phyloP scores from a whole-genome alignment of 2,113 vertebrate species.

The Apteryx owenii region DNA sequence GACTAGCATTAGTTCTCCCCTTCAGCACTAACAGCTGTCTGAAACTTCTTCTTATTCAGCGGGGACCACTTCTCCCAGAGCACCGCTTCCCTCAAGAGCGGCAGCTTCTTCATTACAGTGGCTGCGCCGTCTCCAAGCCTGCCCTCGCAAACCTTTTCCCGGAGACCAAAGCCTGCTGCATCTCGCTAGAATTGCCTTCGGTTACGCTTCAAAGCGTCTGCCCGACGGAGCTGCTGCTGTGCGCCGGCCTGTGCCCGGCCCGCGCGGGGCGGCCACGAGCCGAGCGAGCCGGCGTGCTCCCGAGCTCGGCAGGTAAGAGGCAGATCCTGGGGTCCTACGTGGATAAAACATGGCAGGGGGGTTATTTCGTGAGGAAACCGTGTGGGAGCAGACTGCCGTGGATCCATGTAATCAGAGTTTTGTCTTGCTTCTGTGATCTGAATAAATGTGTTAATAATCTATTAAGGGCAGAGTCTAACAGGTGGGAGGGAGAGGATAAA shows the following conservation, averaged over 20 bases:
- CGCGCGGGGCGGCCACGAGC: too few relatives aligned
- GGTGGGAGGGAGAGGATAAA: constrained; percentile 12
- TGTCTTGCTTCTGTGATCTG: constrained; percentile 72
- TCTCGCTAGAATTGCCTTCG: not conserved
- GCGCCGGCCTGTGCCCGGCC: not conserved
- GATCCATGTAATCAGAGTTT: constrained; percentile 79
- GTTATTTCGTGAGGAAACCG: constrained; percentile 60
- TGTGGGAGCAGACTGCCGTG: constrained; percentile 62
- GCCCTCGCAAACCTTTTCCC: not conserved
- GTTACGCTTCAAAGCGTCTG: not conserved
- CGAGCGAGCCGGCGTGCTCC: too few relatives aligned
- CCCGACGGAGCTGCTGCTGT: fast-evolving
- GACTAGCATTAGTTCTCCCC: not conserved
- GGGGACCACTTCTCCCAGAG: not conserved
- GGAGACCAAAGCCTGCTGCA: not conserved
- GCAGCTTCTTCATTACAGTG: not conserved
- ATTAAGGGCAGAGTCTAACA: not conserved
- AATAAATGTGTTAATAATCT: constrained; percentile 74
- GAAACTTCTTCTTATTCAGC: not conserved
- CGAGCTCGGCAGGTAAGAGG: too few relatives aligned
- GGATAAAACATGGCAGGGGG: constrained; percentile 56
- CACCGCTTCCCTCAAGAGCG: not conserved
- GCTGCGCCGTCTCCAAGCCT: not conserved
- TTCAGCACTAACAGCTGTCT: not conserved
- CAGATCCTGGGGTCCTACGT: not conserved